Base-by-base conservation (phyloP, 2,797 vertebrate genomes). In the Pygocentrus nattereri region DNA sequence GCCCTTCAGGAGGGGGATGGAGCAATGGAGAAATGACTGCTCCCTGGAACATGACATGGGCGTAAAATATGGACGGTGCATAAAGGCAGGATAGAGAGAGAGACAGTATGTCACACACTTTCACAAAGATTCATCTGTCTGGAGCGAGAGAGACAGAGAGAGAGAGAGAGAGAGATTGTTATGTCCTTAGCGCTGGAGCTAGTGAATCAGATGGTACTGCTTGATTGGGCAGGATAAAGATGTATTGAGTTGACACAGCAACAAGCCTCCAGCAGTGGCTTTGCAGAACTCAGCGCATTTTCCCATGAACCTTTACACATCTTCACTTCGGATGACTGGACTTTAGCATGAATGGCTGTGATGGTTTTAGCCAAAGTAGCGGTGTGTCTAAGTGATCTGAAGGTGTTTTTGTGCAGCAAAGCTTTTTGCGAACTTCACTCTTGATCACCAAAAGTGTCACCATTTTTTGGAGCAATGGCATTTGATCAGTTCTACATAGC, bases 81-180 rank as follows among this genome's bases (percentile, higher is more conserved):
- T 90, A 92, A 88, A 80, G 88, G 86, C 82, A 47, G 84, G 88
- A 85, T 89, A 93, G 90, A 91, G 86, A 86, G 72, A 30, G 64
- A 27, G 83, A 82, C 82, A 82, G 85, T 84, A 86, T 74, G 76
- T 84, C 84, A 73, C 31, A 65, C 34, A 56, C 80, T 58, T 2
- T 82, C 85, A 93, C 93, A 95, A 94, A 93, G 92, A 83, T 50
- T 59, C 8, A 73, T 83, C 83, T 93, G 92, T 94, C 79, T 86
- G 52, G 56, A 38, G 67, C 79, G 58, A 82, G 77, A 56, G 80
- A 80, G 69, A 54, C 78, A 62, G 78, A 80, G 61, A n/a, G n/a
- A n/a, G n/a, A n/a, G n/a, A n/a, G 74, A 82, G 79, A 85, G 71
- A 85, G 83, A 41, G 30, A 71, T 59, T 59, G 83, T 79, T 80